Base-by-base conservation (phyloP, 2,888 invertebrate genomes). In the Sympetrum striolatum region DNA sequence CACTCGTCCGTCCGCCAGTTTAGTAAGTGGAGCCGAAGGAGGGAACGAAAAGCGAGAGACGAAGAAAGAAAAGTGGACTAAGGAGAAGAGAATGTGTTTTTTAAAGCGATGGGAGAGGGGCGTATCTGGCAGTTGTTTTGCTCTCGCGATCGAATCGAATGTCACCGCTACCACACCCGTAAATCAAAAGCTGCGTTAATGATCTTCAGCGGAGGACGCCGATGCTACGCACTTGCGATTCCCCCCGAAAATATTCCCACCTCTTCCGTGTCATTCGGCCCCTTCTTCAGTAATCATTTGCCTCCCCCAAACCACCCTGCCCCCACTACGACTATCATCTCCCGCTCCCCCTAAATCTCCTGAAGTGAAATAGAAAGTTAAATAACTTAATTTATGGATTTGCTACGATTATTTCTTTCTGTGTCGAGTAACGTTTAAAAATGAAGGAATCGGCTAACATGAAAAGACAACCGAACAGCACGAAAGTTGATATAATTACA, bases 141-240 rank as follows among this genome's bases (percentile, higher is more conserved):
- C 31, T 31, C 82, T 35, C 86, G 37, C 86, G 39, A 86, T 86
- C 86, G 86, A 86, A 60, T 86, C 60, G 60, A 18, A 64, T 86
- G 86, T 86, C 86, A 86, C 58, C 82, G 58, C 58, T 82, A 82
- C 82, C 82, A 60, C 82, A 82, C 86, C 86, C 86, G 86, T 86
- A 86, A 86, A 86, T 86, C 86, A 86, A 86, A 64, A 86, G 86
- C 86, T 31, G 60, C 86, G 86, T 86, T 86, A 86, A 86, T 86
- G 86, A 86, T 86, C 86, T 86, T 86, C 86, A 39, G n/a, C 37
- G 5, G 31, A 58, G 58, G 15, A 31, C 73, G 64, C 64, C 64
- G 48, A 10, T 48, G 4, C 48, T 53, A 18, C 53, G n/a, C 10
- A 31, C 73, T 73, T 25, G 14, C 73, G 15, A 25, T 2, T 10